These are phyloP conservation scores for Pholis gunnellus DNA, from an alignment of 2,113 vertebrate species.

Conservation along the genomic window DNA sequence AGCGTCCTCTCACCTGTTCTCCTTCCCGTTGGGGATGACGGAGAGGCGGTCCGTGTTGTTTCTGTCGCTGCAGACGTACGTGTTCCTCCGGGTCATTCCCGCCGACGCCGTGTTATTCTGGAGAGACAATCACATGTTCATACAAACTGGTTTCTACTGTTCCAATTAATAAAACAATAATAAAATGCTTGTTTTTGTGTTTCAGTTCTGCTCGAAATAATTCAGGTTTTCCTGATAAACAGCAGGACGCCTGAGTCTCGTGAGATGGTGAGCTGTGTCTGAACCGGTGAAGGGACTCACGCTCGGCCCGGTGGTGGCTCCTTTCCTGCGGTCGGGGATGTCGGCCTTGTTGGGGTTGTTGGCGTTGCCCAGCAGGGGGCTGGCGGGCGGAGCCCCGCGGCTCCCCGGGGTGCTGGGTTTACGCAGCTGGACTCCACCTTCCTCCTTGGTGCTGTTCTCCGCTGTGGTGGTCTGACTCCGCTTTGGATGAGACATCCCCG, in stretches of 20 bases:
- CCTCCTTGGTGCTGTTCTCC: conserved; percentile 91
- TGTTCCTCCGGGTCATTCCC: conserved; percentile 96
- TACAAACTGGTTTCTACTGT: too few species aligned
- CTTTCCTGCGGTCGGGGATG: conserved; percentile 96
- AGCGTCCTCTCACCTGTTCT: conserved; percentile 92
- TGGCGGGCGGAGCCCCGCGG: conserved; percentile 89
- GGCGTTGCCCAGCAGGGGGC: conserved; percentile 95
- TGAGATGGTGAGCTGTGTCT: too few species aligned
- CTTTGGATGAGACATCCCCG: conserved; percentile 91
- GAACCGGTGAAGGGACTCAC: conserved; percentile 82
- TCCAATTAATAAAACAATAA: too few species aligned
- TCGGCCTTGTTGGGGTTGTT: conserved; percentile 98
- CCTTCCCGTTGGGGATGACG: conserved; percentile 97
- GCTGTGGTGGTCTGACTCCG: conserved; percentile 91
- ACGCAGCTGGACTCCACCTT: conserved; percentile 87
- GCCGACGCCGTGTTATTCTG: conserved; percentile 92
- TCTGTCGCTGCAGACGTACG: conserved; percentile 96
- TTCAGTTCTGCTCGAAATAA: too few species aligned
- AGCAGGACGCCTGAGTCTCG: too few species aligned
- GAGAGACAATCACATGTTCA: conserved; percentile 7
- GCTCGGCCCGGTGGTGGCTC: conserved; percentile 87
- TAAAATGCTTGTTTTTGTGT: too few species aligned
- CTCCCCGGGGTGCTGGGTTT: conserved; percentile 88
- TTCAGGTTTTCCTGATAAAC: too few species aligned
- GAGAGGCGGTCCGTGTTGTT: conserved; percentile 93